These are phyloP conservation scores for Ceratosolen fusciceps DNA, from an alignment of 1,140 invertebrate genomes.

Conservation along the genomic window DNA sequence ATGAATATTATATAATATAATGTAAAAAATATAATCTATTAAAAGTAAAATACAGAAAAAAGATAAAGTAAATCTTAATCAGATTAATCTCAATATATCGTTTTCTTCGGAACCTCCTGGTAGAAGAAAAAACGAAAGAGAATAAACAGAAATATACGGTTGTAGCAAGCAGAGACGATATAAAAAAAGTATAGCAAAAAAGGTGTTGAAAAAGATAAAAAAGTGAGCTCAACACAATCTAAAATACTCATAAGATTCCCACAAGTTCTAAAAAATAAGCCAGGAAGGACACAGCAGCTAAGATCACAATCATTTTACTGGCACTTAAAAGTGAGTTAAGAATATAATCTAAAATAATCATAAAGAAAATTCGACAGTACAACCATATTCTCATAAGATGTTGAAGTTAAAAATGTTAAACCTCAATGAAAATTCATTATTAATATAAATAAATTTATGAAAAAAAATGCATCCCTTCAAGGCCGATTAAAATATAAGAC, in stretches of 20 bases:
- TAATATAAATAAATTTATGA: no score
- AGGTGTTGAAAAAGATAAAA: neutral
- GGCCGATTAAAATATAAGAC: no score
- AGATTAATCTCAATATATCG: constrained; percentile 28
- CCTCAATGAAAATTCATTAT: constrained; percentile 12
- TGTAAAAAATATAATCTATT: constrained; percentile 1
- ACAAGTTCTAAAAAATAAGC: constrained; percentile 32
- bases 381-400: constrained; percentile 16
- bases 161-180: neutral
- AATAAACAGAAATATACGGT: neutral
- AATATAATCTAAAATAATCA: neutral
- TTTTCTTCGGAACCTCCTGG: neutral
- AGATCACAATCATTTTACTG: constrained; percentile 37
- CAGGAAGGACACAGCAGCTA: constrained; percentile 28
- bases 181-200: neutral
- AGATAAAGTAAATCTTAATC: constrained; percentile 36
- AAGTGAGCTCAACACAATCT: constrained; percentile 29
- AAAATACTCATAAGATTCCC: constrained; percentile 45
- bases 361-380: neutral
- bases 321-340: neutral
- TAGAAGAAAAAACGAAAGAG: neutral
- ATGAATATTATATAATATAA: constrained; percentile 25
- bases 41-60: neutral
- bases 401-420: constrained; percentile 24
- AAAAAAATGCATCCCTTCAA: no score